These are phyloP conservation scores for Patiria miniata DNA, from an alignment of 35 echinoderm and acorn worm genomes.

Conservation along the genomic window DNA sequence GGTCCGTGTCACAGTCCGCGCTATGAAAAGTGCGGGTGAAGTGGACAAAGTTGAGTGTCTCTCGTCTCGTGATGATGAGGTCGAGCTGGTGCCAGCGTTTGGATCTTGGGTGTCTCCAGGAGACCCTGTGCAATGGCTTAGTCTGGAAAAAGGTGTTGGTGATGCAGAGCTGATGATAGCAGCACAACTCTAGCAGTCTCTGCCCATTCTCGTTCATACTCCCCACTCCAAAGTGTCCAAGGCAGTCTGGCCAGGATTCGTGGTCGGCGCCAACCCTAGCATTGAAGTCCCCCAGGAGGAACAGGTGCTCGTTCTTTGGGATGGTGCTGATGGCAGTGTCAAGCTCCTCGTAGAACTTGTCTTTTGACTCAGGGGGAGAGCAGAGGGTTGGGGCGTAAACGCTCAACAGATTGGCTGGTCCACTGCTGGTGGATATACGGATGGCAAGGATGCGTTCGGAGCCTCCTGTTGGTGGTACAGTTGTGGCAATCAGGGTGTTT, in stretches of 20 bases:
- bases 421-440: neutral
- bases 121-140: slow-evolving; percentile 3
- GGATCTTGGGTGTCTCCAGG: slow-evolving; percentile 44
- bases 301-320: neutral
- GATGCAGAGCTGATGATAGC: slow-evolving; percentile 41
- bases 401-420: slow-evolving; percentile 8
- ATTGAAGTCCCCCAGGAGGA: neutral
- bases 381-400: slow-evolving; percentile 31
- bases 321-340: neutral
- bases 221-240: neutral
- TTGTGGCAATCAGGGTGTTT: slow-evolving; percentile 13
- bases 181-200: neutral
- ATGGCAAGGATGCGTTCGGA: slow-evolving; percentile 10
- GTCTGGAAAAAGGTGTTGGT: slow-evolving; percentile 64
- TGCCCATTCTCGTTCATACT: neutral
- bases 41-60: neutral
- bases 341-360: slow-evolving; percentile 13
- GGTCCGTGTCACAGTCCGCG: slow-evolving; percentile 62
- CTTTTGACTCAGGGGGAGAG: neutral
- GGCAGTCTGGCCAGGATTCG: neutral
- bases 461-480: neutral
- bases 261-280: no score
- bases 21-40: slow-evolving; percentile 21
- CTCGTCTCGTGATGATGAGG: neutral
- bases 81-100: slow-evolving; percentile 33